phyloP scores from a whole-genome alignment of 2,888 invertebrate genomes.

The Athalia cordata region DNA sequence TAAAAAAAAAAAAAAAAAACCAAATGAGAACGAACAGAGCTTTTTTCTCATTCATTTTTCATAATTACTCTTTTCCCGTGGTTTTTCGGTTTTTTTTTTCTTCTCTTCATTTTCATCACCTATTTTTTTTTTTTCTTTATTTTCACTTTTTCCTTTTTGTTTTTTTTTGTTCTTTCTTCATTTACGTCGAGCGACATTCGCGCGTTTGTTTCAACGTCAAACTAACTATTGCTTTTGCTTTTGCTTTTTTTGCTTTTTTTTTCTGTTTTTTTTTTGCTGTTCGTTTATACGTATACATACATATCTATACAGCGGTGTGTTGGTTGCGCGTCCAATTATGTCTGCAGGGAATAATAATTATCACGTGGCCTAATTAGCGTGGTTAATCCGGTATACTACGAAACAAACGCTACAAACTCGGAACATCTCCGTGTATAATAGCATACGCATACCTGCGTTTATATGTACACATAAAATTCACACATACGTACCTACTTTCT shows the following conservation, averaged over 20 bases:
- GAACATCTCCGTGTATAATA: background rate
- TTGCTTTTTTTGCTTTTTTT: too few species aligned
- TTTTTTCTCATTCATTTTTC: too few species aligned
- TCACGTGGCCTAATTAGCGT: conserved; percentile 41
- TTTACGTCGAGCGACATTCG: background rate
- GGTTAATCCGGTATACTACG: conserved; percentile 37
- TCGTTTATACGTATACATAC: background rate
- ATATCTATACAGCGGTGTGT: conserved; percentile 5
- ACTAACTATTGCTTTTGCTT: background rate
- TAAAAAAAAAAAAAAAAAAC: too few species aligned
- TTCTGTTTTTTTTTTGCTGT: too few species aligned
- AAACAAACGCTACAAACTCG: conserved; percentile 26
- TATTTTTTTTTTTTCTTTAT: background rate
- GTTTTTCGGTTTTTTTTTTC: too few species aligned
- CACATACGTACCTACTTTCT: background rate
- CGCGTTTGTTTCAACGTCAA: background rate
- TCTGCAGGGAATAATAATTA: conserved; percentile 35
- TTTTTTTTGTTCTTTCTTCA: background rate
- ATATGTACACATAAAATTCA: background rate
- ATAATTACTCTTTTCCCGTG: too few species aligned
- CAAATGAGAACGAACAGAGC: too few species aligned
- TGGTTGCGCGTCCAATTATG: conserved; percentile 38
- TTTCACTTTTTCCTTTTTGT: background rate
- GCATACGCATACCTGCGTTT: background rate
- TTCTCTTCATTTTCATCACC: background rate